Evolutionary conservation across 2,797 vertebrate genomes (phyloP).

Genomic region (Sitta carolinensis): DNA sequence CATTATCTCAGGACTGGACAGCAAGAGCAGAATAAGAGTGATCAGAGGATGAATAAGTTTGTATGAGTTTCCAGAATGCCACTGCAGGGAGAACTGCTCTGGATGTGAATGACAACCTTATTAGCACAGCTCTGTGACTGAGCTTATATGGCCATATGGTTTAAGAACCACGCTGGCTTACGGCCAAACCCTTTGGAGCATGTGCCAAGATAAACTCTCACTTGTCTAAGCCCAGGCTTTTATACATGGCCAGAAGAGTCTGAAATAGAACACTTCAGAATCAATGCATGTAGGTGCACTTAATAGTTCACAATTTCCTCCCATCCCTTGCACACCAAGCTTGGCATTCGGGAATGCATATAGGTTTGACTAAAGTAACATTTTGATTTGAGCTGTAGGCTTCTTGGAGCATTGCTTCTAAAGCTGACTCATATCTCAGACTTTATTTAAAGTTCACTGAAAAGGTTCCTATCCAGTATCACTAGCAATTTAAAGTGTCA

Average conservation of each 20-base stretch:
- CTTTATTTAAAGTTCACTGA: conserved; percentile 32
- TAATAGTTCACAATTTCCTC: background rate
- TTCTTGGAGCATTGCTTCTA: background rate
- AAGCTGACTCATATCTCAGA: conserved; percentile 23
- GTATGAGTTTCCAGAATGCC: background rate
- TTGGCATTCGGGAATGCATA: background rate
- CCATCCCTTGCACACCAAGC: background rate
- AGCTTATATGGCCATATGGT: background rate
- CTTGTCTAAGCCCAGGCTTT: background rate
- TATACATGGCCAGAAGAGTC: background rate
- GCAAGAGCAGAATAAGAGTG: background rate
- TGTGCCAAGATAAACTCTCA: background rate
- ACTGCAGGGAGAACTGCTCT: background rate
- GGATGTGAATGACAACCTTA: background rate
- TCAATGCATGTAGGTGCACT: background rate
- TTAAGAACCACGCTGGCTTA: background rate
- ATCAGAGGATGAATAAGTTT: background rate
- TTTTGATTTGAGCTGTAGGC: background rate
- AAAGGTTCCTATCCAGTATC: conserved; percentile 24
- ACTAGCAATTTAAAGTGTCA: conserved; percentile 39
- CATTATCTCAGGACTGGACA: rapidly evolving
- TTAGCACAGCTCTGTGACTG: background rate
- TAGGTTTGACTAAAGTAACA: background rate
- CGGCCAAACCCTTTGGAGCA: background rate
- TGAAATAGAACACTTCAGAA: background rate